Evolutionary conservation across 2,113 vertebrate genomes (phyloP).

Genomic region (Toxotes jaculatrix): DNA sequence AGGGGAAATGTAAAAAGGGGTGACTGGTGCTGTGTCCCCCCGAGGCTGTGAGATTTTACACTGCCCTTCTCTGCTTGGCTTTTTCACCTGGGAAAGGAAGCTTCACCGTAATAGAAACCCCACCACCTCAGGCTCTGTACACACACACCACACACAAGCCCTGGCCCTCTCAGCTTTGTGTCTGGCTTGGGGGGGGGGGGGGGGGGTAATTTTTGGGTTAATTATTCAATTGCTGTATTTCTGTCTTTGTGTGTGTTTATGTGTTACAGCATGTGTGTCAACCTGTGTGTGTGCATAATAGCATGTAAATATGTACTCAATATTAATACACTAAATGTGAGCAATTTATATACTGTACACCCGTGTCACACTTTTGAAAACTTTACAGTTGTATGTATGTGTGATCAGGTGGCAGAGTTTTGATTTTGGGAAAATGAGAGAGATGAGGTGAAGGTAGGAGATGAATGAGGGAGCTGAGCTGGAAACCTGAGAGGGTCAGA

Average conservation of each 20-base stretch:
- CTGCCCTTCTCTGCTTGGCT: slow-evolving; percentile 37
- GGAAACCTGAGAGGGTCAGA: slow-evolving; percentile 73
- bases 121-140: slow-evolving; percentile 57
- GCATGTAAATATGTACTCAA: not conserved
- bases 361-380: too few species aligned
- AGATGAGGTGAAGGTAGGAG: slow-evolving; percentile 36
- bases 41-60: slow-evolving; percentile 65
- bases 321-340: too few species aligned
- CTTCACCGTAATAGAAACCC: slow-evolving; percentile 68
- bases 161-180: not conserved
- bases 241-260: not conserved
- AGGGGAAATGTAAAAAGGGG: not conserved
- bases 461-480: slow-evolving; percentile 43
- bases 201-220: slow-evolving; percentile 11
- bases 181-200: not conserved
- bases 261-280: not conserved
- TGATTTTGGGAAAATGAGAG: slow-evolving; percentile 27
- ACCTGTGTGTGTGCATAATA: not conserved
- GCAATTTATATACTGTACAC: too few species aligned
- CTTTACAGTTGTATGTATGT: not conserved
- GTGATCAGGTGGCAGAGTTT: slow-evolving; percentile 50
- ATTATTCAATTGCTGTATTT: not conserved
- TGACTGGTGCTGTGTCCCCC: slow-evolving; percentile 27
- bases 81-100: slow-evolving; percentile 78
- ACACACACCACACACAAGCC: slow-evolving; percentile 15